These are phyloP conservation scores for Coendou prehensilis DNA, from an alignment of 2,797 vertebrate species.

Conservation along the genomic window DNA sequence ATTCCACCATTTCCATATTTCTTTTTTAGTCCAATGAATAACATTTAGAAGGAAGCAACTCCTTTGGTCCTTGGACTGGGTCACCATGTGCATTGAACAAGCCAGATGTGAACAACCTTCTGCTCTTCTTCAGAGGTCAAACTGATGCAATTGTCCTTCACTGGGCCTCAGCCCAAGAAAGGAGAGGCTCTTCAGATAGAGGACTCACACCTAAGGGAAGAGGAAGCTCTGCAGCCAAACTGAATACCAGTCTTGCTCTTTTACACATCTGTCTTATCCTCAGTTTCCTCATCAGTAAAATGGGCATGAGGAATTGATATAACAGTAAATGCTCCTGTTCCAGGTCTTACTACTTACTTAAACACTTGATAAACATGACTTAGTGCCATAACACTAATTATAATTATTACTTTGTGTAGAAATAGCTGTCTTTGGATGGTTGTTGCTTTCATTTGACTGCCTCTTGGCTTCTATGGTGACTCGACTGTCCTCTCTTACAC, in stretches of 20 bases:
- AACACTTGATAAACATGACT: slow-evolving; percentile 27
- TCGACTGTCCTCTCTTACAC: not conserved
- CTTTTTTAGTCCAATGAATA: not conserved
- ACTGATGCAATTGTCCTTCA: not conserved
- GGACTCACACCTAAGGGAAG: not conserved
- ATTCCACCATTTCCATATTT: not conserved
- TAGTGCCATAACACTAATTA: not conserved
- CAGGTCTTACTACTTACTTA: not conserved
- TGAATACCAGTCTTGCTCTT: not conserved
- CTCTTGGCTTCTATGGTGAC: not conserved
- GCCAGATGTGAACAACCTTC: not conserved
- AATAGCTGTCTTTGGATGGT: not conserved
- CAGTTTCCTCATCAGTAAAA: slow-evolving; percentile 16
- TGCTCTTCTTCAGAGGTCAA: not conserved
- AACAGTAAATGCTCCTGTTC: not conserved
- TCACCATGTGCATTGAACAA: not conserved
- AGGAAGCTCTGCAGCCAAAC: not conserved
- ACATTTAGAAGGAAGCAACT: not conserved
- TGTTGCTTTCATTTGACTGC: not conserved
- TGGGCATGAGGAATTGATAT: not conserved
- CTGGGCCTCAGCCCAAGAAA: not conserved
- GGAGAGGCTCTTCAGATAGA: not conserved
- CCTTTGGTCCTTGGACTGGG: not conserved
- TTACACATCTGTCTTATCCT: not conserved
- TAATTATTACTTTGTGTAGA: not conserved